phyloP scores from a whole-genome alignment of 2,888 invertebrate genomes.

The Drosophila borborema region DNA sequence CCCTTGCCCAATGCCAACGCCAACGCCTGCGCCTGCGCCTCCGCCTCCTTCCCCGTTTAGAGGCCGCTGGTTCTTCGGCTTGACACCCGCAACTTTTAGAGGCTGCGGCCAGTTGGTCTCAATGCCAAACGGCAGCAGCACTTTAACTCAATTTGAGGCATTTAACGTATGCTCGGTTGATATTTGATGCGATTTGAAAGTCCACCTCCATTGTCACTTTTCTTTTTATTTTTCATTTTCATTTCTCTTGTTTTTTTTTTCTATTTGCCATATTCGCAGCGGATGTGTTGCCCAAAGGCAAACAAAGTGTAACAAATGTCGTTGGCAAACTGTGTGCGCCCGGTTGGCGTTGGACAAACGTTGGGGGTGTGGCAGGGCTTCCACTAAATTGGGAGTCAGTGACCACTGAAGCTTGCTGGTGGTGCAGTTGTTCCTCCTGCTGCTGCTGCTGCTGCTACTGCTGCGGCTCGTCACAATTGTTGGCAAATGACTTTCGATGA shows the following conservation, averaged over 20 bases:
- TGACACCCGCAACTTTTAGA: constrained; percentile 4
- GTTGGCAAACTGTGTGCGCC: constrained; percentile 41
- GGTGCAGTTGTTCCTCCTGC: constrained; percentile 7
- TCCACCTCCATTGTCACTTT: constrained; percentile 18
- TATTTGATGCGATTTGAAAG: constrained; percentile 79
- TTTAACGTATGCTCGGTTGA: constrained; percentile 82
- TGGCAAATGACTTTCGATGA: constrained; percentile 78
- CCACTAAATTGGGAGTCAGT: constrained; percentile 8
- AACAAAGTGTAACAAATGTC: constrained; percentile 80
- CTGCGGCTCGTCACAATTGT: constrained; percentile 24
- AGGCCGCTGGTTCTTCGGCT: neutral
- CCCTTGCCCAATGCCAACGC: neutral
- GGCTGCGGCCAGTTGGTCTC: constrained; percentile 32
- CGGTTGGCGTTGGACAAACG: neutral
- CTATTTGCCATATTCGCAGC: no score
- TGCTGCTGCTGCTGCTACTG: constrained; percentile 6
- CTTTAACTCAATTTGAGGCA: constrained; percentile 85
- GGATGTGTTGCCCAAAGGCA: constrained; percentile 65
- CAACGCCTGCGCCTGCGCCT: neutral
- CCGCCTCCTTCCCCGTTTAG: neutral
- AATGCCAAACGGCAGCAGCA: constrained; percentile 61
- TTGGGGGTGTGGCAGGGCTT: neutral
- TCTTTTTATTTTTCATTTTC: no score
- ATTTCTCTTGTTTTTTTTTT: no score
- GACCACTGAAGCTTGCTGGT: constrained; percentile 28